Conservation (phyloP, 2,113 vertebrate species). For the Saccopteryx leptura region DNA sequence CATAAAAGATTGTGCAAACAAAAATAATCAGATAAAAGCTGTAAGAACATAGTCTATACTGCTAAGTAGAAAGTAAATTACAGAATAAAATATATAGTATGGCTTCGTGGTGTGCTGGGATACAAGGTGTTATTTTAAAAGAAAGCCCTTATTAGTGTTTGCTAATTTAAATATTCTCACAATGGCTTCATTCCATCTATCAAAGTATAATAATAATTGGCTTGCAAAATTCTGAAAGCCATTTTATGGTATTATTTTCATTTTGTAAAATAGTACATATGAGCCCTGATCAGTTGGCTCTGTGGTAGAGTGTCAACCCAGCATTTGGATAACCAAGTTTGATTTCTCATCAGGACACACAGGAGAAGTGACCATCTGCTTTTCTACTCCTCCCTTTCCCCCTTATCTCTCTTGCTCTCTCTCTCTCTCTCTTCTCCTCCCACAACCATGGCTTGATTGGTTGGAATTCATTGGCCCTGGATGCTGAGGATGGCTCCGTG, state of each 20-base stretch:
- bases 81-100: not conserved
- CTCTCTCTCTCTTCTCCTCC: too few species aligned
- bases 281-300: too few species aligned
- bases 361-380: too few species aligned
- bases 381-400: too few species aligned
- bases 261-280: not conserved
- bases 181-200: not conserved
- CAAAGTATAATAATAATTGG: not conserved
- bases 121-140: not conserved
- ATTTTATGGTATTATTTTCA: not conserved
- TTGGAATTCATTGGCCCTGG: too few species aligned
- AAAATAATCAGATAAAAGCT: conserved; percentile 7
- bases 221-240: not conserved
- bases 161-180: not conserved
- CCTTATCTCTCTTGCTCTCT: too few species aligned
- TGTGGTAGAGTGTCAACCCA: too few species aligned
- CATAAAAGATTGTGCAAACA: not conserved
- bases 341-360: too few species aligned
- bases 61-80: not conserved
- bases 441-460: too few species aligned
- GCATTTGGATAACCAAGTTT: too few species aligned
- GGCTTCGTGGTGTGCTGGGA: not conserved
- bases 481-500: too few species aligned
- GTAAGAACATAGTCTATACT: not conserved
- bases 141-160: not conserved